Base-by-base conservation (phyloP, 37 sponge, comb jelly and placozoan genomes). In the Geodia barretti region DNA sequence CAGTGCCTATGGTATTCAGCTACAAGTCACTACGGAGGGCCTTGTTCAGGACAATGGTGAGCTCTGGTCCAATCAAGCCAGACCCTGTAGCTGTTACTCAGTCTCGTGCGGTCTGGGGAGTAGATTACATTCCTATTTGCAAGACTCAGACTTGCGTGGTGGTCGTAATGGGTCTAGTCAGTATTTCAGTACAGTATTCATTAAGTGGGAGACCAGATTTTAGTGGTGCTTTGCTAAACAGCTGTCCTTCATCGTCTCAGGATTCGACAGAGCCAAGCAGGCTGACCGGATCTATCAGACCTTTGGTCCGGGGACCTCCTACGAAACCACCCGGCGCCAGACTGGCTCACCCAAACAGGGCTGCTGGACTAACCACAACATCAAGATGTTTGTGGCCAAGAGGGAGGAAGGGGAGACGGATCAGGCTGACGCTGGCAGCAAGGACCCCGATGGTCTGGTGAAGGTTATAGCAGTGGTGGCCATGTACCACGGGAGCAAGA, bases 281-380 rank as follows among this genome's bases (percentile, higher is more conserved):
- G 72, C 72, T 30, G 74, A 78, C 41, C 35, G 62, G 23, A 14
- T 79, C 25, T 86, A 36, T 39, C 62, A 70, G 64, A 36, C 78
- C 73, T 86, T 67, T 72, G 86, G 86, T 1, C 86, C 86, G 40
- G 79, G 86, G 59, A 86, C 86, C 0, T 29, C 60, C 25, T 86
- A 79, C 40, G 86, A 78, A 59, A 29, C 38, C 9, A 74, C 79
- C 4, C 68, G 73, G 24, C 1, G 36, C 28, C 61, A 86, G 37
- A 58, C 42, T 42, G 74, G 70, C 2, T 3, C 37, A 8, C 86
- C 86, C 14, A 28, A 73, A 35, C 40, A 72, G 3, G 86, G 86
- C 4, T 79, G 79, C 5, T 86, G 79, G 79, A 68, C 86, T 25
- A 86, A 86, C 59, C 77, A 77, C 54, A 43, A 21, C 54, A 9